Evolutionary conservation across 2,113 vertebrate species (phyloP).

Genomic region (Pampusana beccarii): DNA sequence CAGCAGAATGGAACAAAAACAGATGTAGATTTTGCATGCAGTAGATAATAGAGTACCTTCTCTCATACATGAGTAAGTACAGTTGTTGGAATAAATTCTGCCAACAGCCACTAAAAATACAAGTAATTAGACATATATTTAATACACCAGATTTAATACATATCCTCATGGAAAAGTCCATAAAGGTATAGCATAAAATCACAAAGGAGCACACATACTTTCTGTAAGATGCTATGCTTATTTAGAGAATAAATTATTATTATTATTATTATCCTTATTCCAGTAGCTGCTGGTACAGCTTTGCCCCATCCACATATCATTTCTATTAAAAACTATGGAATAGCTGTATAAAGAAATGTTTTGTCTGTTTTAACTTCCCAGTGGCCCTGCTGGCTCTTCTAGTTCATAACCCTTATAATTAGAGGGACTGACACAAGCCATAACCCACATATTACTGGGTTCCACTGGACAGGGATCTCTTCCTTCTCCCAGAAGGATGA

Average conservation of each 20-base stretch:
- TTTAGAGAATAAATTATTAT: background rate
- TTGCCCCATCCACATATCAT: background rate
- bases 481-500: background rate
- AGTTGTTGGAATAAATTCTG: conserved; percentile 19
- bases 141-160: conserved; percentile 52
- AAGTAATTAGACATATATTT: conserved; percentile 54
- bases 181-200: background rate
- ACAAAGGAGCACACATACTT: background rate
- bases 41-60: background rate
- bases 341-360: background rate
- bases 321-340: background rate
- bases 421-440: background rate
- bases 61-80: conserved; percentile 2
- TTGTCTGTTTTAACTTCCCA: background rate
- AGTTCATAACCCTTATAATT: background rate
- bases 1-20: conserved; percentile 60
- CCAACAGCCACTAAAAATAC: conserved; percentile 29
- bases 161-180: background rate
- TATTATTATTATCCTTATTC: background rate
- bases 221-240: background rate
- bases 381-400: background rate
- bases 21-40: conserved; percentile 48
- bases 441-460: background rate
- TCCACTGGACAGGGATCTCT: background rate
- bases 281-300: background rate